Evolutionary conservation across 1,140 invertebrate species (phyloP).

Genomic region (Eueides isabella): DNA sequence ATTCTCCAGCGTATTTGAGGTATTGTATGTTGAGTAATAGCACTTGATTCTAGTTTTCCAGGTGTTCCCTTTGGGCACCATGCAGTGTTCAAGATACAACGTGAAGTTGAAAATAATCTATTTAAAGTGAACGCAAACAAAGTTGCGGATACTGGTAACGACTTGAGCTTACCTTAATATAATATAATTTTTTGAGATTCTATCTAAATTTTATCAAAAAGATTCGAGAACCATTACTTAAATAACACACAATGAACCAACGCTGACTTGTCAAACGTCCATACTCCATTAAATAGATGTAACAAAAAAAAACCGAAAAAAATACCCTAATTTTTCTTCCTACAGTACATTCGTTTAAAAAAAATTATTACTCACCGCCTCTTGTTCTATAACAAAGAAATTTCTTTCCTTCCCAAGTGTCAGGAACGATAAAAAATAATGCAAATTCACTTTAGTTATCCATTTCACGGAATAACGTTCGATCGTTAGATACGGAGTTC

Average conservation of each 20-base stretch:
- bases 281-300: background rate
- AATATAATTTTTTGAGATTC: too few species aligned
- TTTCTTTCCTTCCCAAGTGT: background rate
- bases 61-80: too few species aligned
- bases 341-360: background rate
- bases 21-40: too few species aligned
- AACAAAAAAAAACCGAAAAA: background rate
- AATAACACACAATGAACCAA: background rate
- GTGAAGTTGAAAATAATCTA: too few species aligned
- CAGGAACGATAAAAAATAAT: constrained; percentile 12
- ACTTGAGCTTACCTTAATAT: too few species aligned
- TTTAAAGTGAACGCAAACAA: too few species aligned
- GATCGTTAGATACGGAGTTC: constrained; percentile 8
- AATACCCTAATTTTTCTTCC: background rate
- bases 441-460: constrained; percentile 14
- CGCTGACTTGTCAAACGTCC: background rate
- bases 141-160: too few species aligned
- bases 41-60: too few species aligned
- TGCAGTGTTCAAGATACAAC: too few species aligned
- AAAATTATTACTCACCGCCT: background rate
- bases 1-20: too few species aligned
- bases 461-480: constrained; percentile 9
- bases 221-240: background rate
- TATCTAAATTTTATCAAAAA: background rate
- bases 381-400: constrained; percentile 6